These are phyloP conservation scores for Xiphias gladius DNA, from an alignment of 2,113 vertebrate genomes.

Conservation along the genomic window DNA sequence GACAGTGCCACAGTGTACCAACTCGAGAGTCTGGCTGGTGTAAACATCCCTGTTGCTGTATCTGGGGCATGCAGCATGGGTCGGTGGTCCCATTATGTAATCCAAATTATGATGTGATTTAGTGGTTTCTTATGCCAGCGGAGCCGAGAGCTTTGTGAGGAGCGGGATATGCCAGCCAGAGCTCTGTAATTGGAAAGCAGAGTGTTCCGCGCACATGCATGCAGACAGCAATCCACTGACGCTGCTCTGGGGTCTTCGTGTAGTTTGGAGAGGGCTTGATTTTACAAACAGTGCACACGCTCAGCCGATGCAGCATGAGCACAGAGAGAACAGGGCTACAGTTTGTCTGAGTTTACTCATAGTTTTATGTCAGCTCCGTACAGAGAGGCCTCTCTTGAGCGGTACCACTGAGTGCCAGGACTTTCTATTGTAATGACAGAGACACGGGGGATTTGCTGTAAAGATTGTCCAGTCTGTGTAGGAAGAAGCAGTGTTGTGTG, in stretches of 20 bases:
- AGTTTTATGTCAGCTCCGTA: slow-evolving; percentile 37
- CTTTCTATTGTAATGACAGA: slow-evolving; percentile 50
- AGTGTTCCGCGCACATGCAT: slow-evolving; percentile 42
- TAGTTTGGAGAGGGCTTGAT: slow-evolving; percentile 36
- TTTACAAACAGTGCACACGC: slow-evolving; percentile 37
- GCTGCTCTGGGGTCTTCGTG: slow-evolving; percentile 36
- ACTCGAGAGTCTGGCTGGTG: slow-evolving; percentile 17
- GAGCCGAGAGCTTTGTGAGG: slow-evolving; percentile 42
- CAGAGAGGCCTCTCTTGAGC: slow-evolving; percentile 35
- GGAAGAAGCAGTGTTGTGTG: slow-evolving; percentile 8
- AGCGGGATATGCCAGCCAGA: slow-evolving; percentile 32
- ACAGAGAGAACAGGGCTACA: slow-evolving; percentile 21
- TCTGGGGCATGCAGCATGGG: slow-evolving; percentile 61
- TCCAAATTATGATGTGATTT: slow-evolving; percentile 66
- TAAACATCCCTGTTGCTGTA: slow-evolving; percentile 45
- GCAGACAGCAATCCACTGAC: slow-evolving; percentile 26
- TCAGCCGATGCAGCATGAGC: slow-evolving; percentile 19
- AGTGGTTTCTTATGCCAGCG: slow-evolving; percentile 44
- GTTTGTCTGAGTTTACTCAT: slow-evolving; percentile 28
- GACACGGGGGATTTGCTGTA: slow-evolving; percentile 38
- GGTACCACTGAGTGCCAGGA: slow-evolving; percentile 55
- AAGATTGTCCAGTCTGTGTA: slow-evolving; percentile 12
- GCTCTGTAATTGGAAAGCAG: slow-evolving; percentile 56
- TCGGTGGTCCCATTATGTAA: slow-evolving; percentile 74
- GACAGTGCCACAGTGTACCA: slow-evolving; percentile 19